Base-by-base conservation (phyloP, 2,113 vertebrate genomes). In the Myotis lucifugus region DNA sequence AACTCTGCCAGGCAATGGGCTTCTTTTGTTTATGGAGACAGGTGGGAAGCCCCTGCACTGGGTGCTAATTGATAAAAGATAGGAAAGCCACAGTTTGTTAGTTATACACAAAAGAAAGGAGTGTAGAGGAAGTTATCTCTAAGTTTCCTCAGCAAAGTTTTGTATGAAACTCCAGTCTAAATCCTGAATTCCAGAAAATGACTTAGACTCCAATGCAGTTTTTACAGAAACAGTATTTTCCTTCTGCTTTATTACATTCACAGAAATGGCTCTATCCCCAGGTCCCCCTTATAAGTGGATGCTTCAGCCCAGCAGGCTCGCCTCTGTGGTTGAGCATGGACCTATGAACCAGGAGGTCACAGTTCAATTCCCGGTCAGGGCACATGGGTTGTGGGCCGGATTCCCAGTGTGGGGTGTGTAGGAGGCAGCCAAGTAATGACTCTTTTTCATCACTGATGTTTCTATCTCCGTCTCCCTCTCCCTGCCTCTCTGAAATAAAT, bases 31-130 rank as follows among this genome's bases (percentile, higher is more conserved):
- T 34, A 13, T 15, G 7, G 56, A 73, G 6, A 85, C 1, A 52
- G 46, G 15, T 13, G 0, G 11, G 13, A 25, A 72, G 11, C 9
- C 0, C 11, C 29, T 12, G 6, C 5, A 64, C 6, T 37, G 18
- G 18, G 17, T 27, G 23, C 52, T 76, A 7, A 76, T 14, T 27
- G 1, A 10, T 56, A 29, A 77, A 54, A 21, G 9, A 37, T 64
- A 18, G 40, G 19, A 64, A 83, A 85, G 6, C 6, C 10, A 46
- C 40, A 50, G 6, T 66, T 78, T 7, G 7, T 27, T 34, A 56
- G 40, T 32, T 56, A 59, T 10, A 23, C 12, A 78, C 32, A 85
- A 34, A 56, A 69, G 8, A 23, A 66, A 40, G 8, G 4, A 2
- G 1, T 8, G 3, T 17, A 6, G 13, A 21, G 1, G 34, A 73